Evolutionary conservation across 2,888 invertebrate species (phyloP), one percentile per base, ranked within the genome.

Genomic region (Temnothorax rugatulus): DNA sequence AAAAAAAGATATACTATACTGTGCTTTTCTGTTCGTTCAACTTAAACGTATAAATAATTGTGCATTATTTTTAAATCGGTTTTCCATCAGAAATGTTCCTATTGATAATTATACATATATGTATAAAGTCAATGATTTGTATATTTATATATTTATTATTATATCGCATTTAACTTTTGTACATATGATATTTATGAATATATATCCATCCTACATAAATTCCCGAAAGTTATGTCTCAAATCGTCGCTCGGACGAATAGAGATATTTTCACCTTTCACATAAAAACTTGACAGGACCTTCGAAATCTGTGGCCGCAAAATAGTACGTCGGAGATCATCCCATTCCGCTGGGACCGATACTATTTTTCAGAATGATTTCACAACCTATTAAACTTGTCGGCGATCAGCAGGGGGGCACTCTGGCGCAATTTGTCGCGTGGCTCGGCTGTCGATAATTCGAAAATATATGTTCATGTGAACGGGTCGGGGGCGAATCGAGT

Each of bases 381-480:
- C 90, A 86, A 91, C 82, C 89, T 91, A 90, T 90, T 91, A 90
- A 90, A 91, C 90, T 90, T 87, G 90, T 90, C 91, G 88, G 34
- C 88, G 88, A 91, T 85, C 88, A 74, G 83, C 86, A 76, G 88
- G 69, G 76, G 84, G 85, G 73, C 82, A 87, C 86, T 87, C 87
- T 84, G 85, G 86, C 52, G 83, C 90, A 88, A 92, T 92, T 92
- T 91, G 92, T 92, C 91, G 89, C 87, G 90, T 82, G 90, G 85
- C 69, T 81, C 79, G 82, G 81, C 89, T 91, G 92, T 91, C 92
- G 92, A 92, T 91, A 92, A 92, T 92, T 92, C 89, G 88, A 87
- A 91, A 92, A 92, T 91, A 90, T 91, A 92, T 87, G 83, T 91
- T 85, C 88, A 82, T 76, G 66, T 66, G 89, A 86, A 52, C 77